Base-by-base conservation (phyloP, 2,113 vertebrate species). In the Aplodontia rufa region DNA sequence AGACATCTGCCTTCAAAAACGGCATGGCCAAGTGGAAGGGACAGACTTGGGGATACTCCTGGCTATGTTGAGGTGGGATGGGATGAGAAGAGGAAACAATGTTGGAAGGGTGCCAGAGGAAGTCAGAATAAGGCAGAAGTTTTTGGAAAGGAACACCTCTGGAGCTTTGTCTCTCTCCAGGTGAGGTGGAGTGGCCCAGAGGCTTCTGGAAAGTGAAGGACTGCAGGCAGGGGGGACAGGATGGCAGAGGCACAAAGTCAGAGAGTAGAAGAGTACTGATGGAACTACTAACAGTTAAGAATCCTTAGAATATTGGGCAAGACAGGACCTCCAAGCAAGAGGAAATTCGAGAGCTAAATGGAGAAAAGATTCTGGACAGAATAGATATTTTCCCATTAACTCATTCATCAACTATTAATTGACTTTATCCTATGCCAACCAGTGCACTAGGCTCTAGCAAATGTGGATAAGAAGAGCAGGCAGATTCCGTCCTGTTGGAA, bases 291-390 rank as follows among this genome's bases (percentile, higher is more conserved):
- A 76, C 1, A 71, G 40, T 81, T 84, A 5, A 76, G 37, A 81
- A n/a, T 88, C 76, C 22, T 89, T 49, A 51, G 30, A 93, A 79
- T 97, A 82, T 32, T 64, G 24, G 37, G 11, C 37, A 93, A 78
- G 42, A 9, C 22, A 84, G 4, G 17, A 14, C 20, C 49, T 83
- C n/a, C 22, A 75, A 82, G 49, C 24, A 88, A 93, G 42, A 95
- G n/a, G 4, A 91, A 83, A 86, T 45, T n/a, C 7, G 16, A 55
- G 60, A 69, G 24, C 35, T 90, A 93, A 96, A 64, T 62, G 9
- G 30, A 82, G 5, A 86, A 20, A 10, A 85, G 10, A 42, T 80
- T 66, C 26, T 85, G 26, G 13, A 35, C 1, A 62, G 4, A 90
- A 66, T 24, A 53, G 20, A 35, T 75, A 49, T 53, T 83, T 30